These are phyloP conservation scores for Pseudorasbora parva DNA, from an alignment of 2,113 vertebrate species.

Conservation along the genomic window DNA sequence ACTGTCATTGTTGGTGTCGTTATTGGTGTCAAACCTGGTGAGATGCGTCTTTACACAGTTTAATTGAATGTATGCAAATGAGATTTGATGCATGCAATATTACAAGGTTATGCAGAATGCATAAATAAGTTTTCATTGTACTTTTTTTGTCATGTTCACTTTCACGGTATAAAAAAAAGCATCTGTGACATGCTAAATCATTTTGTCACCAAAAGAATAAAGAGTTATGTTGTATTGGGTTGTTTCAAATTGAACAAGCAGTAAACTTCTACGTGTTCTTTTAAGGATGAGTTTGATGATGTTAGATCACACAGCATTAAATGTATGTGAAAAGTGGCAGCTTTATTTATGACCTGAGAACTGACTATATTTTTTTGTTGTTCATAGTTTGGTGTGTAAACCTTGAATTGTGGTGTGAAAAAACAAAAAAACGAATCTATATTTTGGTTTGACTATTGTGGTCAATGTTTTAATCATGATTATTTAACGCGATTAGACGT, in stretches of 20 bases:
- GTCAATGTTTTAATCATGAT: no score
- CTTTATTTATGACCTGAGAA: conserved; percentile 1
- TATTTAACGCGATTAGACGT: no score
- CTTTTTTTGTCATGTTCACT: no score
- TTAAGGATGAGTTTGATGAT: background rate
- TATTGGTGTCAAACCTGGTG: background rate
- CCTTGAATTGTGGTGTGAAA: no score
- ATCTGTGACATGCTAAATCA: no score
- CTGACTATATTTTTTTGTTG: background rate
- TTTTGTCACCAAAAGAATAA: background rate
- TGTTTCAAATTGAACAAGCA: background rate
- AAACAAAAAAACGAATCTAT: no score
- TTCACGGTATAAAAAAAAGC: no score
- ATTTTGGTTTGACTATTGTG: no score
- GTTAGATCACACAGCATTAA: background rate
- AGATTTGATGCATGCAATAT: background rate
- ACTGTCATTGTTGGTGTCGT: background rate
- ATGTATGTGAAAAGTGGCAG: background rate
- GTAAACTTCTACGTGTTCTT: background rate
- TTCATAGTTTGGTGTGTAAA: no score
- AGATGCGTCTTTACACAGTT: background rate
- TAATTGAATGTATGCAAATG: conserved; percentile 5
- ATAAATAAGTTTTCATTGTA: background rate
- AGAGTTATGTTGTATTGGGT: background rate
- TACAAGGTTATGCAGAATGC: background rate